A percentile compares a stretch with the other conserved stretches of the same genome.
Conservation (phyloP, 1,140 invertebrate genomes). For the Drosophila erecta region DNA sequence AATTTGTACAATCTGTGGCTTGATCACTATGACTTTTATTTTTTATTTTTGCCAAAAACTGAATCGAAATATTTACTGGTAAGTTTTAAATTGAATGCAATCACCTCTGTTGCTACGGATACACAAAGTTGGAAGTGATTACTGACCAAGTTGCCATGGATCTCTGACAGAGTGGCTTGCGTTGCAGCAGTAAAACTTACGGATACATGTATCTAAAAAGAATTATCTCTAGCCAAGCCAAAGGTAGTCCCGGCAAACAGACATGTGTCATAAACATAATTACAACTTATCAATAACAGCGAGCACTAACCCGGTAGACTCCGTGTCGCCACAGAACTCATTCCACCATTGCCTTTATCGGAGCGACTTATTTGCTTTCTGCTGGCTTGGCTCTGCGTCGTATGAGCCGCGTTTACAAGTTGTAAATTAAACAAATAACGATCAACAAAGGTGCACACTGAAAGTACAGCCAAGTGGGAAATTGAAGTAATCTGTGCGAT, state of each 20-base stretch:
- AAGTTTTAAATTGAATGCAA: too few species aligned
- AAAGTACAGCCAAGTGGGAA: conserved; percentile 3
- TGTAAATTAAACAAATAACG: conserved; percentile 73
- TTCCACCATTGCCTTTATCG: conserved; percentile 30
- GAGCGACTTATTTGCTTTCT: conserved; percentile 34
- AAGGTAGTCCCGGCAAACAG: conserved; percentile 70
- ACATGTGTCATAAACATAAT: conserved; percentile 64
- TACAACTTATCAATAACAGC: conserved; percentile 75
- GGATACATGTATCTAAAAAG: conserved; percentile 11
- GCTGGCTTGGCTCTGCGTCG: conserved; percentile 21
- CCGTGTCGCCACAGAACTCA: conserved; percentile 57
- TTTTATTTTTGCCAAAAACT: too few species aligned
- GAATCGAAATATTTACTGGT: too few species aligned
- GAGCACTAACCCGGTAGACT: conserved; percentile 56
- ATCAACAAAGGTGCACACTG: conserved; percentile 39
- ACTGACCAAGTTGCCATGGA: background rate
- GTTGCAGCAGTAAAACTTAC: conserved; percentile 1
- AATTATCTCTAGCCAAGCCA: conserved; percentile 48
- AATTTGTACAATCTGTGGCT: too few species aligned
- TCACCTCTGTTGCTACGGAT: background rate
- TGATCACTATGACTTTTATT: too few species aligned
- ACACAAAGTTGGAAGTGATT: background rate
- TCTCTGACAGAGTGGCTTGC: background rate
- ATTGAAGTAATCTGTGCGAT: background rate
- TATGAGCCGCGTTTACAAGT: conserved; percentile 49